Conservation (phyloP, 2,888 invertebrate genomes). For the Dilophus febrilis region DNA sequence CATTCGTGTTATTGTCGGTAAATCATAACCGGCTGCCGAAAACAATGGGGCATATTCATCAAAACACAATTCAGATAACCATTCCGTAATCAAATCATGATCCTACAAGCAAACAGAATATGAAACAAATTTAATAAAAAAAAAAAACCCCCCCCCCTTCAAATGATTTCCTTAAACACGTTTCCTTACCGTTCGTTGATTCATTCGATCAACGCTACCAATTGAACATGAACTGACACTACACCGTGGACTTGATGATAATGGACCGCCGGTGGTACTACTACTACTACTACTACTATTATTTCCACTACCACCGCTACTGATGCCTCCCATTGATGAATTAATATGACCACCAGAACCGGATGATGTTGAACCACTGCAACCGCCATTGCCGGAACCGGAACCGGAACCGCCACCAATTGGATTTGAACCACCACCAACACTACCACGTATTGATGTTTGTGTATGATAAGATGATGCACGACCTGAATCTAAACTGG, state of each 20-base stretch:
- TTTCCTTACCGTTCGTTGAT: slow-evolving; percentile 60
- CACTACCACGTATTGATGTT: slow-evolving; percentile 26
- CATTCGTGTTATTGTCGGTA: slow-evolving; percentile 96
- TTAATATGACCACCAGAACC: too few species aligned
- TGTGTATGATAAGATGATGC: slow-evolving; percentile 51
- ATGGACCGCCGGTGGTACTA: slow-evolving; percentile 26
- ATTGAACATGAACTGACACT: slow-evolving; percentile 63
- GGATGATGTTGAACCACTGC: too few species aligned
- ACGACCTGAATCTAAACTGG: slow-evolving; percentile 72
- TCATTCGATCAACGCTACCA: slow-evolving; percentile 57
- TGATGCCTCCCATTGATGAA: slow-evolving; percentile 29
- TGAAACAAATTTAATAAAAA: slow-evolving; percentile 6
- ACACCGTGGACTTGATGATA: slow-evolving; percentile 46
- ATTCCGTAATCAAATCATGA: slow-evolving; percentile 83
- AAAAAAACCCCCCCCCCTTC: too few species aligned
- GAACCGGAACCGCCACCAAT: not conserved
- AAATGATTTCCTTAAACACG: too few species aligned
- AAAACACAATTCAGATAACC: slow-evolving; percentile 84
- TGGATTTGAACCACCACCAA: too few species aligned
- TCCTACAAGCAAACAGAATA: slow-evolving; percentile 40
- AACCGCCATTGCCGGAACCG: too few species aligned
- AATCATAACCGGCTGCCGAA: slow-evolving; percentile 89
- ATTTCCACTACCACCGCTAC: slow-evolving; percentile 25
- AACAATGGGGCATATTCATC: slow-evolving; percentile 91
- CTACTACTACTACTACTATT: not conserved